Base-by-base conservation (phyloP, 2,113 vertebrate genomes). In the Proterorhinus semilunaris region DNA sequence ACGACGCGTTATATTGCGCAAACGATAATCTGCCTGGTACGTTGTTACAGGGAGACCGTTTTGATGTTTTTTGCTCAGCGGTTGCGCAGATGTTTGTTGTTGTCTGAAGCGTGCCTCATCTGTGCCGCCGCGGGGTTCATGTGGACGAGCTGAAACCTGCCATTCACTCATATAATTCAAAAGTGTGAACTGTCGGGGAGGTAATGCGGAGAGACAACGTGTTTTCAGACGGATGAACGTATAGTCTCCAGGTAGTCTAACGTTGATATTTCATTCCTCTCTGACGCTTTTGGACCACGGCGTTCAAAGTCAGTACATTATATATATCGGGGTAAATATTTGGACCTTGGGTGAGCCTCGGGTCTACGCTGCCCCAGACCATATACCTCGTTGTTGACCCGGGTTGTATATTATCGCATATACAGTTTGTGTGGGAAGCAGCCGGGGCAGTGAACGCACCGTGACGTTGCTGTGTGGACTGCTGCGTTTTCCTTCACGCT, bases 141-240 rank as follows among this genome's bases (percentile, higher is more conserved):
- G 46, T 72, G 66, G 71, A 70, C 86, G 75, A 71, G 87, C 61
- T 47, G 27, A 10, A 68, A 61, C 88, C 75, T 64, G 84, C 68
- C 74, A 52, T 69, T 78, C 62, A 74, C 10, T 66, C 77, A 86
- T 87, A 84, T 70, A 16, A 13, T 57, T 21, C 10, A 54, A 11
- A 64, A 42, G 45, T n/a, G 9, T 10, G 45, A 43, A 46, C 7
- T 36, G 7, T 43, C 10, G 8, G 36, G 16, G 58, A 61, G 9
- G 45, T 63, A 27, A 48, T 48, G 45, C 4, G 2, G 6, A 15
- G 43, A 17, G 10, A 13, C 49, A 8, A 8, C 43, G 1, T 44
- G 57, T 8, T 17, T n/a, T n/a, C n/a, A n/a, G n/a, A n/a, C n/a
- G 7, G 53, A 21, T 21, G 21, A 21, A 21, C 21, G 27, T 36